Percentiles rank a stretch among this genome's conserved stretches.
Conservation (phyloP, 2,888 invertebrate species). For the Nemotelus nigrinus region DNA sequence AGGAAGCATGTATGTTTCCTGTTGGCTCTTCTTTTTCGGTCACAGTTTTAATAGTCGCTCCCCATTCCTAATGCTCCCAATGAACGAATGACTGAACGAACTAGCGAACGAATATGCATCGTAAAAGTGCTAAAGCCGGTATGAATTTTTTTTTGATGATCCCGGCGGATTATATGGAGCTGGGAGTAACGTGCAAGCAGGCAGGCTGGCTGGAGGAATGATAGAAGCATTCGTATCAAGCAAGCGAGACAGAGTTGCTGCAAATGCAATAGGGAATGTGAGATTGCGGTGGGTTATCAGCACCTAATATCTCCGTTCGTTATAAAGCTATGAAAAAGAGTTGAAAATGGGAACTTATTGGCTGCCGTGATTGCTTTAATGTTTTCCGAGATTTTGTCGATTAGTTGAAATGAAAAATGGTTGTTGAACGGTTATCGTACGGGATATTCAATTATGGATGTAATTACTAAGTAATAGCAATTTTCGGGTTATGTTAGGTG, state of each 20-base stretch:
- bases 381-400: conserved; percentile 35
- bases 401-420: conserved; percentile 19
- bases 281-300: conserved; percentile 35
- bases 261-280: background rate
- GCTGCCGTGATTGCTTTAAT: conserved; percentile 40
- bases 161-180: background rate
- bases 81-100: background rate
- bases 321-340: conserved; percentile 27
- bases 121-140: conserved; percentile 17
- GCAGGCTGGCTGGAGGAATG: background rate
- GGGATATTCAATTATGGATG: conserved; percentile 7
- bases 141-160: conserved; percentile 22
- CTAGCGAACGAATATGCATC: conserved; percentile 12
- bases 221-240: background rate
- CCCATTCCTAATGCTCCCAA: background rate
- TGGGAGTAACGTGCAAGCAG: conserved; percentile 3
- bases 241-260: background rate
- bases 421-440: background rate
- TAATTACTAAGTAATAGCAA: conserved; percentile 12
- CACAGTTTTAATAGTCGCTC: conserved; percentile 34
- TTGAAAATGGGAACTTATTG: conserved; percentile 40
- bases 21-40: conserved; percentile 29
- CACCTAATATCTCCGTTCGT: conserved; percentile 27
- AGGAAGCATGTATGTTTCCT: conserved; percentile 33
- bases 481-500: background rate